Conservation (phyloP, 2,888 invertebrate genomes). For the Phyto melanocephala region DNA sequence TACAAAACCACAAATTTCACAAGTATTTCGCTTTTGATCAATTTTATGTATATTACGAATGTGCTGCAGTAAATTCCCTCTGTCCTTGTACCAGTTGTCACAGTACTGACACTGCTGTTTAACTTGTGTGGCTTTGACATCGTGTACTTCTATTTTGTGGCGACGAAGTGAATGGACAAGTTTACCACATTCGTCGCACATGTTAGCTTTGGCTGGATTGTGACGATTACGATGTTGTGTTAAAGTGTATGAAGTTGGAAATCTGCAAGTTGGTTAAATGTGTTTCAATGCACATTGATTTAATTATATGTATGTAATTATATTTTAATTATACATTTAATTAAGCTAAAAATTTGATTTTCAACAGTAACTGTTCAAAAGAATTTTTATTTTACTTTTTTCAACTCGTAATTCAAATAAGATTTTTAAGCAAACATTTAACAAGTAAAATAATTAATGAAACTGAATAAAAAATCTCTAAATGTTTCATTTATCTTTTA, state of each 20-base stretch:
- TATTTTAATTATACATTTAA: too few species aligned
- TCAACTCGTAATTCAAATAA: too few species aligned
- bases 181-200: constrained; percentile 57
- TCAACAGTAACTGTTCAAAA: too few species aligned
- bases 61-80: constrained; percentile 21
- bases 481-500: too few species aligned
- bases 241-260: constrained; percentile 19
- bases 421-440: too few species aligned
- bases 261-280: constrained; percentile 31
- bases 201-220: constrained; percentile 39
- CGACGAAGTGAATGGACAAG: constrained; percentile 22
- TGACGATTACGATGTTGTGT: constrained; percentile 40
- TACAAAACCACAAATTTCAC: constrained; percentile 61
- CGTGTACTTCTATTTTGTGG: constrained; percentile 46
- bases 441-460: too few species aligned
- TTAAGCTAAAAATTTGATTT: too few species aligned
- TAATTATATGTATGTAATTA: too few species aligned
- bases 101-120: constrained; percentile 41
- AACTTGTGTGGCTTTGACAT: constrained; percentile 12
- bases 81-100: constrained; percentile 41
- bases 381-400: too few species aligned
- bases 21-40: constrained; percentile 34
- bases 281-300: neutral
- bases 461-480: too few species aligned
- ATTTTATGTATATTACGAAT: constrained; percentile 49